phyloP scores from a whole-genome alignment of 1,140 invertebrate species.

The Papilio polytes region DNA sequence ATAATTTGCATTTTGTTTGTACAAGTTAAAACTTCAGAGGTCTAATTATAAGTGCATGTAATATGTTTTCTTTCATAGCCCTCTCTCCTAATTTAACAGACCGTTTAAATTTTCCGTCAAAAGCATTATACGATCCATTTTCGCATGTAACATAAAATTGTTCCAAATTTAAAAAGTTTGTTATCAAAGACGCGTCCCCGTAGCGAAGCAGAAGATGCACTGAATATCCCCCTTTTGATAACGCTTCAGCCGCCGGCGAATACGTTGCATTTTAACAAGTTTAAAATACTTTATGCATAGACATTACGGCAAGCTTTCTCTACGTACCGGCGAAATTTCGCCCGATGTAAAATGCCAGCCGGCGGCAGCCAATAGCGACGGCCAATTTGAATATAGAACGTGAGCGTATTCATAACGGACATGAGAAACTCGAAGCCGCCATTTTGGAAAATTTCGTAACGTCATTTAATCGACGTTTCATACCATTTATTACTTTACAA shows the following conservation, averaged over 20 bases:
- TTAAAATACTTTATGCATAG: constrained; percentile 83
- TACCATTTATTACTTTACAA: not conserved
- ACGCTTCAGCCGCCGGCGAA: constrained; percentile 52
- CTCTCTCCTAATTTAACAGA: not conserved
- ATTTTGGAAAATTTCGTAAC: constrained; percentile 24
- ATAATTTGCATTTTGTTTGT: too few relatives aligned
- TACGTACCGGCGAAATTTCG: constrained; percentile 73
- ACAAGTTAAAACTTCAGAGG: not conserved
- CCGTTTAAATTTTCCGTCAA: not conserved
- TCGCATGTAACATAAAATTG: not conserved
- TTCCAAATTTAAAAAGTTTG: constrained; percentile 19
- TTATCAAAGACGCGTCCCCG: constrained; percentile 32
- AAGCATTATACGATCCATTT: not conserved
- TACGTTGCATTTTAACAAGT: constrained; percentile 82
- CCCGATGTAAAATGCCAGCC: constrained; percentile 72
- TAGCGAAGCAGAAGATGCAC: constrained; percentile 51
- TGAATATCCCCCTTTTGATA: constrained; percentile 74
- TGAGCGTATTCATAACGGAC: constrained; percentile 78
- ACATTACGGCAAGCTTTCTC: constrained; percentile 75
- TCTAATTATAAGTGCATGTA: not conserved
- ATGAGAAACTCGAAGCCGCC: constrained; percentile 53
- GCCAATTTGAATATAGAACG: constrained; percentile 83
- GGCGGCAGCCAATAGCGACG: constrained; percentile 77
- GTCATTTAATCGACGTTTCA: constrained; percentile 4
- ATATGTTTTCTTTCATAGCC: not conserved